These are phyloP conservation scores for Plutomurus gul DNA, from an alignment of 1,140 invertebrate genomes.

Conservation along the genomic window DNA sequence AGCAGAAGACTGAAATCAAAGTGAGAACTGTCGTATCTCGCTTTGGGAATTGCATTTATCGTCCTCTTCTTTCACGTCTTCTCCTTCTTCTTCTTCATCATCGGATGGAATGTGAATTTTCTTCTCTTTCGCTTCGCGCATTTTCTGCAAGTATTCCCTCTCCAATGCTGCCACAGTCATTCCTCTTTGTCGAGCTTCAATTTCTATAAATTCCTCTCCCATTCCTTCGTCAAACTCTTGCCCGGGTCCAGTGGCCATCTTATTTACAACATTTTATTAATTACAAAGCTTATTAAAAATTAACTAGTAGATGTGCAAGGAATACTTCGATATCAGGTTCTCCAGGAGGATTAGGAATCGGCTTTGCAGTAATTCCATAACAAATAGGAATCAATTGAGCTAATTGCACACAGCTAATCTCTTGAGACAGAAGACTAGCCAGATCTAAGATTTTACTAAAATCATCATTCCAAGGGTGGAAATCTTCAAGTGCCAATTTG, in stretches of 20 bases:
- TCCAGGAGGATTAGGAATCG: background rate
- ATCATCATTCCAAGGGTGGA: conserved; percentile 46
- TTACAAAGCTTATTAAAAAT: background rate
- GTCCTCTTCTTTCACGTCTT: background rate
- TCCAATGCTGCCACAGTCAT: background rate
- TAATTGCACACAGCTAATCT: background rate
- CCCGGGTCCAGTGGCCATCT: background rate
- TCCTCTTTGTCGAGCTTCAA: conserved; percentile 16
- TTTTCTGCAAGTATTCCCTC: background rate
- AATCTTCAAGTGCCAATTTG: conserved; percentile 37
- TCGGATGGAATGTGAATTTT: background rate
- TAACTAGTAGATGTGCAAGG: background rate
- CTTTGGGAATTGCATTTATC: background rate
- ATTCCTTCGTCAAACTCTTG: background rate
- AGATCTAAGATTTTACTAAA: conserved; percentile 3
- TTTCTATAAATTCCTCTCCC: background rate
- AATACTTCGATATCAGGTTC: conserved; percentile 18
- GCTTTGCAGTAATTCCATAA: conserved; percentile 36
- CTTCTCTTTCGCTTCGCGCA: background rate
- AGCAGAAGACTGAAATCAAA: conserved; percentile 42
- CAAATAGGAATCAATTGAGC: conserved; percentile 39
- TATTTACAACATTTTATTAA: background rate
- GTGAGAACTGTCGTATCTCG: conserved; percentile 32
- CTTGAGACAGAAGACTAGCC: background rate
- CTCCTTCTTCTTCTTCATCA: conserved; percentile 14